Conservation (phyloP, 2,113 vertebrate species). For the Lethenteron camtschaticum region DNA sequence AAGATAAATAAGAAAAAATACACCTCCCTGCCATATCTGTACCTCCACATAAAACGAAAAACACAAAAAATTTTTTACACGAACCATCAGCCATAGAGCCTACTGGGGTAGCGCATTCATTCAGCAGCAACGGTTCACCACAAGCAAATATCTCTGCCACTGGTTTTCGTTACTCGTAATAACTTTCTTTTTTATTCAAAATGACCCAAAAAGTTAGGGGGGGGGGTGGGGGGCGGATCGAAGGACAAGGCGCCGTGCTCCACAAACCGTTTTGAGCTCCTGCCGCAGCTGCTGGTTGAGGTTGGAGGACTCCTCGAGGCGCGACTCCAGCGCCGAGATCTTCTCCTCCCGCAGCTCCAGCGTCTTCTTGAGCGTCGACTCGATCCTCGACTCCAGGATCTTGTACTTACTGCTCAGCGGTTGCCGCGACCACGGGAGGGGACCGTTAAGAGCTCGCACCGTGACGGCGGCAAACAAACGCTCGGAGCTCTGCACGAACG, state of each 20-base stretch:
- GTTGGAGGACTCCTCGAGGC: constrained; percentile 38
- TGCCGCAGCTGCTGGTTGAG: constrained; percentile 38
- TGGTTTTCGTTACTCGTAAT: too few species aligned
- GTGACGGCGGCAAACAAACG: too few species aligned
- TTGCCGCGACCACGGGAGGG: too few species aligned
- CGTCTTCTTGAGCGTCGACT: constrained; percentile 43
- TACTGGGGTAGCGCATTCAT: not conserved
- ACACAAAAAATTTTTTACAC: not conserved
- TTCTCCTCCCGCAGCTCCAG: constrained; percentile 63
- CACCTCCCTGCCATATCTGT: too few species aligned
- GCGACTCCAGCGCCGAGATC: constrained; percentile 43
- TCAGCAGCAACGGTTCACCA: not conserved
- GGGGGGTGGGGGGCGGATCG: too few species aligned
- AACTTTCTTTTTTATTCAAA: too few species aligned
- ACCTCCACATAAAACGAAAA: too few species aligned
- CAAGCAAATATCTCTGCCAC: not conserved
- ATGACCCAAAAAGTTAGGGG: too few species aligned
- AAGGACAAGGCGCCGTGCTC: not conserved
- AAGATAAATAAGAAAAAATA: not conserved
- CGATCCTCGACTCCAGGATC: constrained; percentile 51
- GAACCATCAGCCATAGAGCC: not conserved
- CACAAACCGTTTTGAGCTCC: constrained; percentile 39
- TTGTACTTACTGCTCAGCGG: constrained; percentile 39
- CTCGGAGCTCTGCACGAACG: too few species aligned
- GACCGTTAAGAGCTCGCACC: too few species aligned